Evolutionary conservation across 92 coral and sea anemone genomes (phyloP), one percentile per base, ranked within the genome.

Genomic region (Virgularia gustaviana): DNA sequence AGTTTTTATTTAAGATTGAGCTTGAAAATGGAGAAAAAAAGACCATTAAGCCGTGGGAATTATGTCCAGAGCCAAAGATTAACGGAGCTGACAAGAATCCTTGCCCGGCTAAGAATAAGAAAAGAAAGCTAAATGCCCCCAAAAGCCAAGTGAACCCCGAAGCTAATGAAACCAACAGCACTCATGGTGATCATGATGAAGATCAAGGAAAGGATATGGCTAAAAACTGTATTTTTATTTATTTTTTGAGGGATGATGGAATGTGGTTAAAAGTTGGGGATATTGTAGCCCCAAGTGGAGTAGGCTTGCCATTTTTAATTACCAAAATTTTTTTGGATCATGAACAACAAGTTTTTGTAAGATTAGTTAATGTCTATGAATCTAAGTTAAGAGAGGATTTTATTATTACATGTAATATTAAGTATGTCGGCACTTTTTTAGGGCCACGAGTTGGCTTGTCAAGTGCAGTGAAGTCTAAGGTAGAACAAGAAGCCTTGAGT

Each of bases 261-360:
- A 47, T 47, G 55, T 47, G 55, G 55, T 25, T 47, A 15, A 47
- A 25, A 25, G 55, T 47, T 15, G 55, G 55, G 55, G 55, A 47
- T 47, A 47, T 47, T 47, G 55, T 47, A 4, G 15, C 8, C 4
- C 15, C 55, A 5, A 15, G 18, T 4, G 8, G 55, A 15, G 18
- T 47, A 47, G 7, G 22, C 6, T 47, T 47, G 22, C 55, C 55
- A 5, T 47, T 47, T 47, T 15, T 47, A 15, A 47, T 47, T 47
- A 15, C 55, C 22, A 47, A 15, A 15, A 47, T 47, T 47, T 47
- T 47, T 47, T 47, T 47, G 55, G 55, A 5, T 5, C n/a, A n/a
- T n/a, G 55, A 47, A 15, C 20, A 25, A 15, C 3, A 25, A 15
- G 55, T 47, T 47, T 4, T 5, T 47, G 55, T 47, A 15, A 47